Conservation (phyloP, 2,888 invertebrate genomes). For the Epiblema foenella region DNA sequence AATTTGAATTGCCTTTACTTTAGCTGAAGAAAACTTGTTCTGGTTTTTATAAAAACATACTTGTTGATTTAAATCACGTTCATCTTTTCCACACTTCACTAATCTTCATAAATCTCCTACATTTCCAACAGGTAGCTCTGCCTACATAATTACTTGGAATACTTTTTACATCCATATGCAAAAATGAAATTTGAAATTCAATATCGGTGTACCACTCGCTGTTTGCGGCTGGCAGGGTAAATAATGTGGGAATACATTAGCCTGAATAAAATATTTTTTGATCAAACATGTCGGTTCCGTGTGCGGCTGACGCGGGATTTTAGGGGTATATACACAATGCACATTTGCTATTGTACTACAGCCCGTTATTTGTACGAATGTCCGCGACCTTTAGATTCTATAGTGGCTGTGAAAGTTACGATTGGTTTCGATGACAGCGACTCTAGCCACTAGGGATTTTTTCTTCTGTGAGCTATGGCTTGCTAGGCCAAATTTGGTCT, state of each 20-base stretch:
- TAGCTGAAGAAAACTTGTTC: not conserved
- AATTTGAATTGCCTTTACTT: not conserved
- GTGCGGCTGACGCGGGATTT: slow-evolving; percentile 11
- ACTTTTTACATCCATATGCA: slow-evolving; percentile 52
- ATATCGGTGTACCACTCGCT: slow-evolving; percentile 49
- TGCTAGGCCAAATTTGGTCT: no score
- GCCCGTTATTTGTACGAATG: not conserved
- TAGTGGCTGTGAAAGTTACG: not conserved
- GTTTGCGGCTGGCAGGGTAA: slow-evolving; percentile 44
- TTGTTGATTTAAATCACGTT: not conserved
- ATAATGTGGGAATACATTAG: slow-evolving; percentile 44
- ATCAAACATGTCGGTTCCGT: slow-evolving; percentile 15
- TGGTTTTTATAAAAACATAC: not conserved
- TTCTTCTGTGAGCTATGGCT: no score
- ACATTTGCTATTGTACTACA: not conserved
- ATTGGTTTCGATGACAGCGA: not conserved
- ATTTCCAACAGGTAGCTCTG: slow-evolving; percentile 22
- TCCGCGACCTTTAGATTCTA: not conserved
- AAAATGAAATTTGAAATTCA: slow-evolving; percentile 54
- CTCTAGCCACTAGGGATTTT: no score
- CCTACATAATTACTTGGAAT: slow-evolving; percentile 47
- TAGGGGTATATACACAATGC: not conserved
- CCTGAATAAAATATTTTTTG: slow-evolving; percentile 41
- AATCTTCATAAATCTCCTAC: not conserved
- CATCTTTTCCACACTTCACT: not conserved